These are phyloP conservation scores for Strix aluco DNA, from an alignment of 2,113 vertebrate genomes.

Conservation along the genomic window DNA sequence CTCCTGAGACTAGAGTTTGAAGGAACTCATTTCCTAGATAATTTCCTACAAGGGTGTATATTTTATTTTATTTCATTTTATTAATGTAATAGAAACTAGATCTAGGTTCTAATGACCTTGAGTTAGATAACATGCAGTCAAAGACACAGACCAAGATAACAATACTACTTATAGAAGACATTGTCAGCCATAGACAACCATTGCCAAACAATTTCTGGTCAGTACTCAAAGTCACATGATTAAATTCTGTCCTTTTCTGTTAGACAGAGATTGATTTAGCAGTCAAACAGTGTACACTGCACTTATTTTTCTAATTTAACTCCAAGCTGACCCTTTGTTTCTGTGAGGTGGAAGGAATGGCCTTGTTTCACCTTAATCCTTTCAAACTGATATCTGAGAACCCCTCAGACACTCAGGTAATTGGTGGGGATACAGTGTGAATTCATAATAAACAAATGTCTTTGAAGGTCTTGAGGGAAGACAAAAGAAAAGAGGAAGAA, in stretches of 20 bases:
- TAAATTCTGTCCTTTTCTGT: background rate
- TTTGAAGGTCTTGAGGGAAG: background rate
- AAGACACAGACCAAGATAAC: background rate
- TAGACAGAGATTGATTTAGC: background rate
- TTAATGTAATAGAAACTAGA: background rate
- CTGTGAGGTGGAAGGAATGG: background rate
- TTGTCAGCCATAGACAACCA: background rate
- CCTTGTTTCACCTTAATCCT: background rate
- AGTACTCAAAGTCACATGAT: background rate
- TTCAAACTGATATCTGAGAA: background rate
- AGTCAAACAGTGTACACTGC: background rate
- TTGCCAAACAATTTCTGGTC: background rate
- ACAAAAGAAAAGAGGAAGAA: background rate
- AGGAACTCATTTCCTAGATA: slow-evolving; percentile 15
- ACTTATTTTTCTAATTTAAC: background rate
- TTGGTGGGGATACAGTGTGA: background rate
- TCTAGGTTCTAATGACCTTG: background rate
- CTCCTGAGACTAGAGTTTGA: background rate
- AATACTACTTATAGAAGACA: background rate
- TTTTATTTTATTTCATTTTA: background rate
- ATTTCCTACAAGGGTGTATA: background rate
- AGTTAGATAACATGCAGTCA: background rate
- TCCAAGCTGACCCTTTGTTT: background rate
- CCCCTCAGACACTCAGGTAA: background rate
- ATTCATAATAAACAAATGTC: background rate